Evolutionary conservation across 2,888 invertebrate genomes (phyloP), one percentile per base, ranked within the genome.

Genomic region (Drosophila koepferae): DNA sequence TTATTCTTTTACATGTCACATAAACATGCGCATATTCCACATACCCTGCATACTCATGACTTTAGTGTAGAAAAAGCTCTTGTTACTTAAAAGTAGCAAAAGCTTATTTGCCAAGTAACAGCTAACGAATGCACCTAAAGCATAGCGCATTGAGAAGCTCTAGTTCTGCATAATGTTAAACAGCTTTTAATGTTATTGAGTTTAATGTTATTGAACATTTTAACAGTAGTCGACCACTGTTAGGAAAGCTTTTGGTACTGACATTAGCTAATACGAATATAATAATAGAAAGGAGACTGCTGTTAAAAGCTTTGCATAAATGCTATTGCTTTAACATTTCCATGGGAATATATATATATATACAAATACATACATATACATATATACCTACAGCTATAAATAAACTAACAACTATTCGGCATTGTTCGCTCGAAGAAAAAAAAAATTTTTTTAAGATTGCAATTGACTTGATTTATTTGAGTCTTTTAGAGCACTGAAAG

Each of bases 241-340:
- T 54, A 38, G 1, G 3, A 38, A 36, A 54, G 38, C 36, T 54
- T 36, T 51, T 18, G 51, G 51, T 51, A n/a, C 51, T 12, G 18
- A 6, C 6, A 51, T 51, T 10, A 2, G 51, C 18, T 51, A 51
- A 34, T 5, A 2, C 1, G 8, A 23, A 28, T 9, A 48, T 14
- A 7, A 14, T 6, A 20, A 20, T 14, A 8, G 16, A 8, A 1
- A 23, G 8, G 1, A 44, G 6, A 20, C 7, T 44, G 20, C 7
- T 44, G 46, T 8, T 12, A 16, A 48, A 9, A 48, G 16, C 16
- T 28, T 9, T 23, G 8, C 46, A 16, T 16, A 23, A 1, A 46
- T 44, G 20, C 20, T 44, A 14, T 23, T 23, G 23, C 8, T 12
- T 20, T 46, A 14, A 23, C 9, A 46, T 46, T 23, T 23, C 23